Evolutionary conservation across 2,113 vertebrate genomes (phyloP), one percentile per base, ranked within the genome.

Genomic region (Strix aluco): DNA sequence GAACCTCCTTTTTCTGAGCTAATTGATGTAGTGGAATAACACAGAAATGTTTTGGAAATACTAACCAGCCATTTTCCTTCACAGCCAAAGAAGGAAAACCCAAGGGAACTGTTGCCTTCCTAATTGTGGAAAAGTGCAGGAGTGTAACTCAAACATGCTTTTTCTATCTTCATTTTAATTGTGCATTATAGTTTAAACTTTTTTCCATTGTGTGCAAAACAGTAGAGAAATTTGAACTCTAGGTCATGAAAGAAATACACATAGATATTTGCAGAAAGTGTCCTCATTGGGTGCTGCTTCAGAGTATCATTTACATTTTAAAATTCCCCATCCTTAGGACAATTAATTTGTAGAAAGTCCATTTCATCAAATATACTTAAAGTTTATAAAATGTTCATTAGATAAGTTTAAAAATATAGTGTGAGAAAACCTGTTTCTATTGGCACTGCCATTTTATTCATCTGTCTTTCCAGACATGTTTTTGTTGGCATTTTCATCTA

Each of bases 401-500:
- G 34, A 55, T 66, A 70, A 9, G 3, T 80, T 94, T 94, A 62
- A 94, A 94, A 92, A 90, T 87, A 78, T 2, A 62, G 13, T 90
- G 81, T 80, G 86, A 95, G 83, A 95, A 96, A 83, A 77, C 62
- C 15, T 95, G 40, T 92, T 95, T 96, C 66, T 94, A 16, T 90
- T 91, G 84, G 51, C 86, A 90, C 20, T 94, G 34, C 84, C 78
- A 47, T 72, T 75, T 75, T 92, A 85, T 47, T 86, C 5, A 88
- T 94, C 81, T 90, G 3, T 92, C 84, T 95, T 95, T 81, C 85
- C 86, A 95, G 92, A 73, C 70, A 66, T 95, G 89, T 97, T 96
- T 96, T 95, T 94, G 46, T 96, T 97, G 97, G 95, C 95, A 91
- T 92, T 82, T 85, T 58, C 62, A 40, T 75, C 63, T 69, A 34